Percentiles rank a stretch among this genome's conserved stretches.
These are phyloP conservation scores for Argya squamiceps DNA, from an alignment of 2,797 vertebrate species.

Conservation along the genomic window DNA sequence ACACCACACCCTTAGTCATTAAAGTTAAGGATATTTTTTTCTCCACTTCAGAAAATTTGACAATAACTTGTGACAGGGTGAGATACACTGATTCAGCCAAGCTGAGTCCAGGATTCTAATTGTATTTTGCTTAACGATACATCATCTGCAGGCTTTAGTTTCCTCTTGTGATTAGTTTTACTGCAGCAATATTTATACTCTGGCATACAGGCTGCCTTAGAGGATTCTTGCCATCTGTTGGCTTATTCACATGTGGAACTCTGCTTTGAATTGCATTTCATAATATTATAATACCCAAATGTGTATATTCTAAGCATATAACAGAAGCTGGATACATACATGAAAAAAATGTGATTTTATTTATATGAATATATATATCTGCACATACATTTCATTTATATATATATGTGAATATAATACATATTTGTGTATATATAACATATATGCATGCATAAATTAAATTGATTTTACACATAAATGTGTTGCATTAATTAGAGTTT, in stretches of 20 bases:
- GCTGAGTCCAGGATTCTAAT: background rate
- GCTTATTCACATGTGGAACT: constrained; percentile 28
- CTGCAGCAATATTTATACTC: constrained; percentile 35
- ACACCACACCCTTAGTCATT: background rate
- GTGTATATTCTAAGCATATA: background rate
- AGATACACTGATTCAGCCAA: background rate
- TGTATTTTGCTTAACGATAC: constrained; percentile 35
- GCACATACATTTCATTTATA: background rate
- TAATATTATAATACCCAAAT: background rate
- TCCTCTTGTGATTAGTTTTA: constrained; percentile 45
- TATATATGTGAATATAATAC: no score
- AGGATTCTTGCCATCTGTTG: constrained; percentile 60
- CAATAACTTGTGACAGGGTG: background rate
- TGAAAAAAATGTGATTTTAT: accelerated
- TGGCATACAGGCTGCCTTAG: constrained; percentile 31
- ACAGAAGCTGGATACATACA: background rate
- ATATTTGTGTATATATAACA: background rate
- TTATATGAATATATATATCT: no score
- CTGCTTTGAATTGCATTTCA: background rate
- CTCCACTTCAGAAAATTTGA: background rate
- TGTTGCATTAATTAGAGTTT: background rate
- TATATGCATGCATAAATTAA: background rate
- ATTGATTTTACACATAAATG: accelerated
- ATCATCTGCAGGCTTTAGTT: constrained; percentile 21
- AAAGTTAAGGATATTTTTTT: background rate